Percentiles rank a stretch among this genome's conserved stretches.
phyloP scores from a whole-genome alignment of 2,797 vertebrate species.

The Gadopsis marmoratus region DNA sequence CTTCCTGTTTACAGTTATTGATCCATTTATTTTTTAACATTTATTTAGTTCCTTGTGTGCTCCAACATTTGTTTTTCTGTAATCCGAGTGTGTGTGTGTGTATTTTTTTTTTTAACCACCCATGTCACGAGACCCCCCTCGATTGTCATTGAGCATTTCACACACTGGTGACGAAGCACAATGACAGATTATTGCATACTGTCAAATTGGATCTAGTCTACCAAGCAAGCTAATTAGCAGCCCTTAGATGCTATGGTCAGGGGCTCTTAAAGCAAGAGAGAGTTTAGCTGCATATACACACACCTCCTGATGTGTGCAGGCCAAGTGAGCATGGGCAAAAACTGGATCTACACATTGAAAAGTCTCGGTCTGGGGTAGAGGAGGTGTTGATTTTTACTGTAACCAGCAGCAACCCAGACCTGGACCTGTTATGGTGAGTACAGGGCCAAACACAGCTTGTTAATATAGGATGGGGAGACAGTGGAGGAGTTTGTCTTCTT shows the following conservation, averaged over 20 bases:
- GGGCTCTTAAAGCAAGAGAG: constrained; percentile 13
- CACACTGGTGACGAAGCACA: constrained; percentile 11
- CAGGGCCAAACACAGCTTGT: constrained; percentile 73
- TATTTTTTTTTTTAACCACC: too few relatives aligned
- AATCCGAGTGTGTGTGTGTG: too few relatives aligned
- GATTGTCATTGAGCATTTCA: too few relatives aligned
- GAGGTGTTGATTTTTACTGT: constrained; percentile 79
- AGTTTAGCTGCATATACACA: constrained; percentile 29
- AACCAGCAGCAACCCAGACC: constrained; percentile 71
- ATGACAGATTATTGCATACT: constrained; percentile 12
- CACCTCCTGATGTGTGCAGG: constrained; percentile 54
- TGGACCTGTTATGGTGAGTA: constrained; percentile 48
- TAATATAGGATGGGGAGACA: constrained; percentile 73
- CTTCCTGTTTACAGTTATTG: too few relatives aligned
- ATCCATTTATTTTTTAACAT: too few relatives aligned
- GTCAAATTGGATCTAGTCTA: background rate
- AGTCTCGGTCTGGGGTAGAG: constrained; percentile 64
- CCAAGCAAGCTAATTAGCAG: constrained; percentile 1
- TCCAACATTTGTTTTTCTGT: too few relatives aligned
- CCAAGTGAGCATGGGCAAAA: constrained; percentile 44
- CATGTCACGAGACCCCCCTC: too few relatives aligned
- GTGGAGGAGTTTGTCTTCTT: constrained; percentile 75
- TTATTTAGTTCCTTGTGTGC: too few relatives aligned
- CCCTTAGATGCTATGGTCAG: background rate
- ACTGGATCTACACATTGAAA: constrained; percentile 74